Evolutionary conservation across 2,113 vertebrate species (phyloP), one percentile per base, ranked within the genome.

Genomic region (Equus przewalskii): DNA sequence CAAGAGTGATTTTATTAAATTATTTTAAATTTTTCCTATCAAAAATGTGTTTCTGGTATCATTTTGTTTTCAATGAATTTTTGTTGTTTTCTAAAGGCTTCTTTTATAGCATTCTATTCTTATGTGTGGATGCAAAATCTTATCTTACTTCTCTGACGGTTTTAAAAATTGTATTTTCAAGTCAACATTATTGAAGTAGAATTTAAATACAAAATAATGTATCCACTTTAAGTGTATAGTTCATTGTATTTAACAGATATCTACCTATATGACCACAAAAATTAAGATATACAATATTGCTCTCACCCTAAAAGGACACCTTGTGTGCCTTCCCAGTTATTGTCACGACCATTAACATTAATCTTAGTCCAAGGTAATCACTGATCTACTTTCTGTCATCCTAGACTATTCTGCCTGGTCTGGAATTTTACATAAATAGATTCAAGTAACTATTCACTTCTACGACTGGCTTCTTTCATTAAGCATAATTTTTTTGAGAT

Each of bases 131-230:
- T 85, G 44, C 24, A 80, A 70, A 87, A 60, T 79, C 13, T 5
- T 79, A 49, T 65, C 21, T 67, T 58, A 60, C 26, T 33, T 87
- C 49, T 85, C 70, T 65, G 70, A 67, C 62, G 26, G n/a, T 56
- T 94, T 78, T 36, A 54, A 78, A n/a, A 78, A 58, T 36, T 87
- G 19, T 72, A 89, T 80, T 75, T 94, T 89, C 6, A 89, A 89
- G 30, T 72, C 44, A 62, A 81, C 0, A 0, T 64, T 64, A 73
- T 62, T 84, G 44, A 51, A 84, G 16, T 44, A 22, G 41, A 81
- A 94, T 73, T 89, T 89, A 89, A 72, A 81, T 64, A 64, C 33
- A 89, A 89, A 89, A 54, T 51, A 72, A 54, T 54, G 54, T 10
- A 51, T 13, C 3, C 65, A 64, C 33, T 72, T 91, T 73, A 54